Evolutionary conservation across 2,113 vertebrate genomes (phyloP).

Genomic region (Vidua chalybeata): DNA sequence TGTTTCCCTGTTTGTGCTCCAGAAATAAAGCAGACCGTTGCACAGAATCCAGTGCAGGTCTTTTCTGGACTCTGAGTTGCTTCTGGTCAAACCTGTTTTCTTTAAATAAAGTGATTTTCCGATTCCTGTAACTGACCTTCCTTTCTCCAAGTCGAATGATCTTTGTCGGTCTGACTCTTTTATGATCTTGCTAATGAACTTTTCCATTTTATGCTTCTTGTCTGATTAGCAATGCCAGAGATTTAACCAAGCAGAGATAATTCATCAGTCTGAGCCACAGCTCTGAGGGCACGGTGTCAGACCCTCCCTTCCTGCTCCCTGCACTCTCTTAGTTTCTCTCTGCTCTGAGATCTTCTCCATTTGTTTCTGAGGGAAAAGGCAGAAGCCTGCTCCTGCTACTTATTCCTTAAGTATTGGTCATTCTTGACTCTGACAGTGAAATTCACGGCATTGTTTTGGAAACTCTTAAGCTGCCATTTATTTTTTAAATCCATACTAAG

Average conservation of each 20-base stretch:
- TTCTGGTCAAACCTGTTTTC: neutral
- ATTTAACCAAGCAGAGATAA: slow-evolving; percentile 61
- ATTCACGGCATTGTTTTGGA: neutral
- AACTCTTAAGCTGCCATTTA: neutral
- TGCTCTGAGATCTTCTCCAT: neutral
- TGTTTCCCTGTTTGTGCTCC: neutral
- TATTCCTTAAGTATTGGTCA: neutral
- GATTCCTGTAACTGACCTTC: slow-evolving; percentile 4
- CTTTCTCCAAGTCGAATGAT: neutral
- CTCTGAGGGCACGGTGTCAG: slow-evolving; percentile 35
- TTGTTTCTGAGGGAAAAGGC: neutral
- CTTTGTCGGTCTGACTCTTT: slow-evolving; percentile 48
- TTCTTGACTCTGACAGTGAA: neutral
- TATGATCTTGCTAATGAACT: slow-evolving; percentile 62
- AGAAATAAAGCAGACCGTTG: neutral
- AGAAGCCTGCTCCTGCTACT: neutral
- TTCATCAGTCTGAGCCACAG: slow-evolving; percentile 43
- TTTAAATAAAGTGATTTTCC: neutral
- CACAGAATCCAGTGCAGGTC: neutral
- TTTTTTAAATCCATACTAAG: neutral
- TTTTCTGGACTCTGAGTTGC: neutral
- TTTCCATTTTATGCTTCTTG: slow-evolving; percentile 58
- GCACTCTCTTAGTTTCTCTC: neutral
- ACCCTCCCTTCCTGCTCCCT: neutral
- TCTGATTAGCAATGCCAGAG: slow-evolving; percentile 61